Evolutionary conservation across 1,140 invertebrate species (phyloP).

Genomic region (Pseudomyrmex sp.): DNA sequence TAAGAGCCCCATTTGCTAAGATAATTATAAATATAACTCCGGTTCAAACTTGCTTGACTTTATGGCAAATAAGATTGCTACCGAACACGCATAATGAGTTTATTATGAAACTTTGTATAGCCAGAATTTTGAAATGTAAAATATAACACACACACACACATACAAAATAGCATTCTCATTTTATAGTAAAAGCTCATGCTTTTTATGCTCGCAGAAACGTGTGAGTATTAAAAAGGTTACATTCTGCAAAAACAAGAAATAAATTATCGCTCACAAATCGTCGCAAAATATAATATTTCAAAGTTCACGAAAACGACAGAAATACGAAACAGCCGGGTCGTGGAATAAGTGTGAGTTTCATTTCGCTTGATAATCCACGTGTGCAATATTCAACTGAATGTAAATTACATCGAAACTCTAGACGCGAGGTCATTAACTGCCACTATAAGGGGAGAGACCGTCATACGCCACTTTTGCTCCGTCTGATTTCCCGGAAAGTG

Average conservation of each 20-base stretch:
- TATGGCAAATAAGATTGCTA: background rate
- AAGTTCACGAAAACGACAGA: background rate
- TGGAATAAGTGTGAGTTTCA: background rate
- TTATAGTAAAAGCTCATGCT: background rate
- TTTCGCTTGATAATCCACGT: conserved; percentile 33
- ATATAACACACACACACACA: background rate
- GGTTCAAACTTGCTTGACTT: conserved; percentile 11
- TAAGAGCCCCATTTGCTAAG: conserved; percentile 32
- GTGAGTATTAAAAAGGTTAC: background rate
- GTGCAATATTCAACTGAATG: conserved; percentile 32
- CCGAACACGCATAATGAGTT: background rate
- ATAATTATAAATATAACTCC: conserved; percentile 58
- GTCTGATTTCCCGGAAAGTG: conserved; percentile 46
- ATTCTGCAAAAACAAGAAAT: background rate
- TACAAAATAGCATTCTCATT: conserved; percentile 1
- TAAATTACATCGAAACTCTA: conserved; percentile 58
- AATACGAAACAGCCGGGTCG: background rate
- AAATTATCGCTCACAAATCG: background rate
- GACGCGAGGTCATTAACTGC: conserved; percentile 61
- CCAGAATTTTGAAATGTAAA: background rate
- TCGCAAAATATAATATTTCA: background rate
- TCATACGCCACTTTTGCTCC: conserved; percentile 51
- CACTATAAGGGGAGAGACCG: conserved; percentile 16
- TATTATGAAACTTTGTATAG: background rate
- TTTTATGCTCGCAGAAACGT: too few relatives aligned